A percentile compares a stretch with the other conserved stretches of the same genome.
phyloP scores from a whole-genome alignment of 2,797 vertebrate species.

The Decapterus maruadsi region DNA sequence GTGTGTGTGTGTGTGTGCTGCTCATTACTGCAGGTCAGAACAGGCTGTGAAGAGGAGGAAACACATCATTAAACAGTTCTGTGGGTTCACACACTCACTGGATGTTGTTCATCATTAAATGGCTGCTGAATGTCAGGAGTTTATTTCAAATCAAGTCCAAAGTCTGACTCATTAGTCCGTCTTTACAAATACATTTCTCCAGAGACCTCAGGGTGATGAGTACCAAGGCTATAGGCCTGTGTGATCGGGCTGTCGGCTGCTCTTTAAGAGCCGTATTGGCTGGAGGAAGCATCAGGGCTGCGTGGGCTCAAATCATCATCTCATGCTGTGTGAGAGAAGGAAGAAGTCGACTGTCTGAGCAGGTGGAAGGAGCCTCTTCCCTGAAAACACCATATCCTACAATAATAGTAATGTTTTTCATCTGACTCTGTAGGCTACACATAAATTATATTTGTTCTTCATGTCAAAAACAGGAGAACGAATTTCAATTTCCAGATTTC shows the following conservation, averaged over 20 bases:
- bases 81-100: slow-evolving; percentile 9
- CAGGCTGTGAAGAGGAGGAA: slow-evolving; percentile 30
- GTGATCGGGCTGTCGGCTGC: slow-evolving; percentile 1
- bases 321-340: background rate
- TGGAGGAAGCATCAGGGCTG: slow-evolving; percentile 5
- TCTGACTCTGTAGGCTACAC: too few relatives aligned
- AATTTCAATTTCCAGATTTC: background rate
- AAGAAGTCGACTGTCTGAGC: slow-evolving; percentile 29
- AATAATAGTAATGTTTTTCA: too few relatives aligned
- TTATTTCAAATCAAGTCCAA: slow-evolving; percentile 1
- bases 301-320: slow-evolving; percentile 12
- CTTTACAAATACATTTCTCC: background rate
- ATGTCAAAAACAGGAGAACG: too few relatives aligned
- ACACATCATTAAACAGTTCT: slow-evolving; percentile 50
- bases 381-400: background rate
- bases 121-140: slow-evolving; percentile 25
- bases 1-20: slow-evolving; percentile 20
- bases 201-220: background rate
- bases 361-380: slow-evolving; percentile 13
- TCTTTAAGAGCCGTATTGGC: slow-evolving; percentile 12
- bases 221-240: background rate
- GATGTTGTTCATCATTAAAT: slow-evolving; percentile 10
- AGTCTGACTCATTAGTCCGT: background rate
- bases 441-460: too few relatives aligned
- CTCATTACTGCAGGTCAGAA: slow-evolving; percentile 58